A percentile compares a stretch with the other conserved stretches of the same genome.
phyloP scores from a whole-genome alignment of 2,113 vertebrate species.

The Spheniscus mendiculus region DNA sequence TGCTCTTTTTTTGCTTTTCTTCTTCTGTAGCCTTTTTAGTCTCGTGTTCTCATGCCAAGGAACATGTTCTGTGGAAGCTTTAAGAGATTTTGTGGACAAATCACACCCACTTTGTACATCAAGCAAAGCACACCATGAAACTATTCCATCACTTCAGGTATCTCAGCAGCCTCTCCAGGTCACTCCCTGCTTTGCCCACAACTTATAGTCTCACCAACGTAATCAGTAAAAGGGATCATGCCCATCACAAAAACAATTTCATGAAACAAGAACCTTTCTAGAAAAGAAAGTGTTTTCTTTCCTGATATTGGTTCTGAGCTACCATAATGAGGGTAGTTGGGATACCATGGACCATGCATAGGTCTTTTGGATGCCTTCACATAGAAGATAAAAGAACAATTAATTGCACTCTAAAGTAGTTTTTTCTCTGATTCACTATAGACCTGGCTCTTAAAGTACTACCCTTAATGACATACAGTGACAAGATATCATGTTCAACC shows the following conservation, averaged over 20 bases:
- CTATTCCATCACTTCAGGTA: neutral
- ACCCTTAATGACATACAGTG: neutral
- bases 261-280: neutral
- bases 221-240: neutral
- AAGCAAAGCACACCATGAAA: neutral
- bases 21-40: neutral
- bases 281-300: neutral
- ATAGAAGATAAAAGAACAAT: neutral
- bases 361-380: neutral
- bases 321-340: neutral
- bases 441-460: neutral
- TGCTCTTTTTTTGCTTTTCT: neutral
- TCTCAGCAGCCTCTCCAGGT: neutral
- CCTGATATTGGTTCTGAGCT: neutral
- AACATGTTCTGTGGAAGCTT: neutral
- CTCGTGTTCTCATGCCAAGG: fast-evolving
- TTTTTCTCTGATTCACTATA: neutral
- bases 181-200: neutral
- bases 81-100: neutral
- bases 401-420: neutral
- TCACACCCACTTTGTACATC: neutral
- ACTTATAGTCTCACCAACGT: neutral
- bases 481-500: neutral
- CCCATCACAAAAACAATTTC: neutral
- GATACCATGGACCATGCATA: neutral